phyloP scores from a whole-genome alignment of 2,113 vertebrate species.

The Collichthys lucidus region DNA sequence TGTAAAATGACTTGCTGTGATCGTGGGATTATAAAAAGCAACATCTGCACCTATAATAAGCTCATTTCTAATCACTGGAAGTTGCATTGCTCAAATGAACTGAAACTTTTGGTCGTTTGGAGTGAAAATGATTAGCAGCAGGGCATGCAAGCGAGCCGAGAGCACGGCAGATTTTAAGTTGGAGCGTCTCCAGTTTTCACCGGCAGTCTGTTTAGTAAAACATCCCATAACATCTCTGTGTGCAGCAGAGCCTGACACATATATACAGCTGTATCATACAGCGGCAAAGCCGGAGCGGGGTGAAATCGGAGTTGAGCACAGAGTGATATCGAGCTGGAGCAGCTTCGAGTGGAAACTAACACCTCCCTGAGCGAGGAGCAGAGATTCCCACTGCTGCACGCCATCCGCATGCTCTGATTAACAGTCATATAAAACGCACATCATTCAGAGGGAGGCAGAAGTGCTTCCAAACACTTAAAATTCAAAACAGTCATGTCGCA shows the following conservation, averaged over 20 bases:
- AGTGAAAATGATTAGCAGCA: no score
- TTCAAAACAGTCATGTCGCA: neutral
- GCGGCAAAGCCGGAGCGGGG: no score
- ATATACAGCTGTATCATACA: neutral
- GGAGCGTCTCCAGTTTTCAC: no score
- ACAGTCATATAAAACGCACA: neutral
- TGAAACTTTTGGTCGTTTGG: neutral
- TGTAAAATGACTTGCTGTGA: neutral
- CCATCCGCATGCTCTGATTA: no score
- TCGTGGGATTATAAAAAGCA: neutral
- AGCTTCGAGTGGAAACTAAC: no score
- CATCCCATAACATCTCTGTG: neutral
- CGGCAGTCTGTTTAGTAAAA: conserved; percentile 12
- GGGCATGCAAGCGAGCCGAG: no score
- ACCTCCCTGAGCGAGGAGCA: no score
- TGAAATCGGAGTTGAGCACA: no score
- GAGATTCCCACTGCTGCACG: no score
- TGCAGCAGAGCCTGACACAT: conserved; percentile 7
- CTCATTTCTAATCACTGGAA: neutral
- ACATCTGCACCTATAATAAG: neutral
- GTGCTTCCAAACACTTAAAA: neutral
- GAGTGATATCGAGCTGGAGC: no score
- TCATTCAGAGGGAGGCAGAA: neutral
- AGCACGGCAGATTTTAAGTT: no score
- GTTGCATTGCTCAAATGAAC: neutral